Evolutionary conservation across 2,888 invertebrate genomes (phyloP), one percentile per base, ranked within the genome.

Genomic region (Chrysopilus asiliformis): DNA sequence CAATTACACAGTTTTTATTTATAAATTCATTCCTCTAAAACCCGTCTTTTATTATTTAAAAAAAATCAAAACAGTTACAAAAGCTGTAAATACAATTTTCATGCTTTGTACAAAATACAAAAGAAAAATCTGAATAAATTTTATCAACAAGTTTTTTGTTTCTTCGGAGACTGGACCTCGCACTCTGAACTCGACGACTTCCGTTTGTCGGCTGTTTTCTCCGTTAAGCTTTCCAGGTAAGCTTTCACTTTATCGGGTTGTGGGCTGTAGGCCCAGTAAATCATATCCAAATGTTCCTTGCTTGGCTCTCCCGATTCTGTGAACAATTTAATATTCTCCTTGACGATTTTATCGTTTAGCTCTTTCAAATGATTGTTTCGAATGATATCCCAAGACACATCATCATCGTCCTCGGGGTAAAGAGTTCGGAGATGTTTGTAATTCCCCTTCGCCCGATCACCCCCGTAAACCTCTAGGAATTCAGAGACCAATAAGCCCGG

Each of bases 181-280:
- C 47, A 43, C 14, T 47, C 46, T 36, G 47, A 49, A 19, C 48
- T 45, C 47, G 38, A 39, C 3, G 48, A 52, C 66, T 69, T 47
- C 63, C 68, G 43, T 60, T 65, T 46, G 63, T 53, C 32, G 48
- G 63, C 14, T 40, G 50, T 49, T n/a, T 24, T 33, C 30, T 48
- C 45, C 3, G 39, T 42, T 18, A 43, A 32, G 26, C 53, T 55
- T 13, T 67, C 60, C 27, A 68, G 49, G 41, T 65, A 68, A 43
- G 68, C 76, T 53, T 81, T 82, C 2, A 79, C 66, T 49, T 73
- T 74, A 18, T 71, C 68, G 0, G 72, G 69, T 43, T 82, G 80
- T 1, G 80, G 77, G 31, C 79, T 81, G 51, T 79, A 83, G 0
- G 76, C 82, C 80, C 82, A 82, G 38, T 81, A 65, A 29, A 83